phyloP scores from a whole-genome alignment of 2,888 invertebrate species.

The Hypercompe scribonia region DNA sequence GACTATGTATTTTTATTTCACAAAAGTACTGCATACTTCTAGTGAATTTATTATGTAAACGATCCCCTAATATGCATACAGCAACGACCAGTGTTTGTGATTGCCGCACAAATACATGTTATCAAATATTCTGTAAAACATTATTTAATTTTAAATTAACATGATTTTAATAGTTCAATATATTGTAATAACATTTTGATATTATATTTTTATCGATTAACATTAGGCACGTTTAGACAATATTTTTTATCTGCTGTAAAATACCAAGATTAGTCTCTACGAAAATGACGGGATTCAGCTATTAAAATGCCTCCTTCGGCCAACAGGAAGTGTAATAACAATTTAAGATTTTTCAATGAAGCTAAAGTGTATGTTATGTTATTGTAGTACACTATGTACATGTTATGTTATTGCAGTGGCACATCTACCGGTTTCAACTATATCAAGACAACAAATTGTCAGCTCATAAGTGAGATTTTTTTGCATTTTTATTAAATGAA shows the following conservation, averaged over 20 bases:
- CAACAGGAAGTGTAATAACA: not conserved
- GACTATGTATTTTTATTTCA: constrained; percentile 29
- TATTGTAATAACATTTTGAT: not conserved
- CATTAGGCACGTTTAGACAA: no score
- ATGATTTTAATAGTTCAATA: not conserved
- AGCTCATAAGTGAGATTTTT: not conserved
- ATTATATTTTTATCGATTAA: no score
- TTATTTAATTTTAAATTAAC: no score
- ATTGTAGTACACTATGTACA: not conserved
- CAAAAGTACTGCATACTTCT: constrained; percentile 41
- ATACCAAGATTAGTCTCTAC: not conserved
- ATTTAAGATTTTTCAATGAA: not conserved
- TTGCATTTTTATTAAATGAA: not conserved
- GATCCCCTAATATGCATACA: constrained; percentile 62
- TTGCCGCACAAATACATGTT: not conserved
- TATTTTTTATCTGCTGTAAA: no score
- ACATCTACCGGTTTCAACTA: no score
- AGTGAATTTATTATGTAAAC: constrained; percentile 68
- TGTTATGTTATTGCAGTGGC: not conserved
- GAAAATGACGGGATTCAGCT: not conserved
- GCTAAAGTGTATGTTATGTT: not conserved
- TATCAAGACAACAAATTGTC: not conserved
- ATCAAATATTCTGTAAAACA: not conserved
- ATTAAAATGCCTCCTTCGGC: not conserved
- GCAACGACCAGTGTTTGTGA: constrained; percentile 32